Conservation (phyloP, 1,140 invertebrate species). For the Brachionus asplanchnoidis region DNA sequence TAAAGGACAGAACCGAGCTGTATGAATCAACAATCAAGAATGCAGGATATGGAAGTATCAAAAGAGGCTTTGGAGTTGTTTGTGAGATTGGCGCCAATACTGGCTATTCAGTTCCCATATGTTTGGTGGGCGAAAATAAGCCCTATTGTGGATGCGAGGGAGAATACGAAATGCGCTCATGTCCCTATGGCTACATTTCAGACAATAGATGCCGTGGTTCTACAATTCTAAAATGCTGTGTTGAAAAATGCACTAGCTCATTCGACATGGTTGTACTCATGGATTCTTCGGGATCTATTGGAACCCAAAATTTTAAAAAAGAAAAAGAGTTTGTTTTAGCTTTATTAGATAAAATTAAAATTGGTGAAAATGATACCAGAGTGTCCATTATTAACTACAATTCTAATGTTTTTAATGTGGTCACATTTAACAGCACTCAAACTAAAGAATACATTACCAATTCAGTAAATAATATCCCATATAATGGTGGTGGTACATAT, state of each 20-base stretch:
- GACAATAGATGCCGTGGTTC: not conserved
- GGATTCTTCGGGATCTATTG: conserved; percentile 8
- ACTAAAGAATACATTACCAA: not conserved
- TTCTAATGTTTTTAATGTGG: not conserved
- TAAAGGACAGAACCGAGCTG: not conserved
- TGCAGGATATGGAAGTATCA: not conserved
- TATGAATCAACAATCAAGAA: not conserved
- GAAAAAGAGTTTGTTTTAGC: not conserved
- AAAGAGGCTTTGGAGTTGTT: conserved; percentile 3
- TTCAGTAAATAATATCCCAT: not conserved
- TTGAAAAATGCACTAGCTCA: not conserved
- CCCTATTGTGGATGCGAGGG: conserved; percentile 28
- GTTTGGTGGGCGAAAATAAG: not conserved
- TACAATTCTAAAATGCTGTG: not conserved
- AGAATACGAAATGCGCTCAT: not conserved
- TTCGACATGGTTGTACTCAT: conserved; percentile 1
- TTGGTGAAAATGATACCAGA: conserved; percentile 19
- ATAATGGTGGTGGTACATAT: conserved; percentile 8
- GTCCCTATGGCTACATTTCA: not conserved
- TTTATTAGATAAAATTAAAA: not conserved
- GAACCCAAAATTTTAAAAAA: not conserved
- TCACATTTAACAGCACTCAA: not conserved
- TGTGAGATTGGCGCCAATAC: not conserved
- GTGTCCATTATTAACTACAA: conserved; percentile 14
- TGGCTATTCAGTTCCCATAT: not conserved